Percentiles rank a stretch among this genome's conserved stretches.
Conservation (phyloP, 2,113 vertebrate genomes). For the Podarcis cretensis region DNA sequence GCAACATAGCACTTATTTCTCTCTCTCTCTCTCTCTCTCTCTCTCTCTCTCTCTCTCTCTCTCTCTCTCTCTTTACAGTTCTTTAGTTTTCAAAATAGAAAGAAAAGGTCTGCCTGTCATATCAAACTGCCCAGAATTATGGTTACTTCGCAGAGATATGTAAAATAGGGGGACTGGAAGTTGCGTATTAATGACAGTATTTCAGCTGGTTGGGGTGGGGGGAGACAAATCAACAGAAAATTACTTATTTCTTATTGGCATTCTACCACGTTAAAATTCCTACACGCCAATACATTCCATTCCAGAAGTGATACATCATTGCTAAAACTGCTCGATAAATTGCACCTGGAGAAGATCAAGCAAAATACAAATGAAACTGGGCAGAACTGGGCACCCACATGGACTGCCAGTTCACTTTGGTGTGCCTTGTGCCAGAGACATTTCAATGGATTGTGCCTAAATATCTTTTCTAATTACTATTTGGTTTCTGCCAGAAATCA, state of each 20-base stretch:
- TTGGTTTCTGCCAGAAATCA: neutral
- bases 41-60: neutral
- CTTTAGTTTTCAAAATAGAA: neutral
- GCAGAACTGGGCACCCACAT: neutral
- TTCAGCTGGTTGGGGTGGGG: neutral
- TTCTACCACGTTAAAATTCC: neutral
- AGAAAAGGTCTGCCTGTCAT: neutral
- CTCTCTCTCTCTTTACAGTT: neutral
- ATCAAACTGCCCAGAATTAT: neutral
- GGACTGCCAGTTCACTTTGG: neutral
- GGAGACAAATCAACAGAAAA: neutral
- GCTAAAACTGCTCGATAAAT: neutral
- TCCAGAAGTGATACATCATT: neutral
- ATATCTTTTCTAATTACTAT: no score
- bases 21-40: neutral
- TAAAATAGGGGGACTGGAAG: neutral
- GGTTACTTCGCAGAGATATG: neutral
- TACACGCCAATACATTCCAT: neutral
- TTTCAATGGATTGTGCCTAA: neutral
- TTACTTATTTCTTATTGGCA: no score
- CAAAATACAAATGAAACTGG: neutral
- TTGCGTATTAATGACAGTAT: neutral
- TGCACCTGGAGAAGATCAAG: neutral
- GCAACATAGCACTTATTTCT: neutral
- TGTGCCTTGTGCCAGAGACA: neutral